Conservation (phyloP, 2,888 invertebrate genomes). For the Megastigmus dorsalis region DNA sequence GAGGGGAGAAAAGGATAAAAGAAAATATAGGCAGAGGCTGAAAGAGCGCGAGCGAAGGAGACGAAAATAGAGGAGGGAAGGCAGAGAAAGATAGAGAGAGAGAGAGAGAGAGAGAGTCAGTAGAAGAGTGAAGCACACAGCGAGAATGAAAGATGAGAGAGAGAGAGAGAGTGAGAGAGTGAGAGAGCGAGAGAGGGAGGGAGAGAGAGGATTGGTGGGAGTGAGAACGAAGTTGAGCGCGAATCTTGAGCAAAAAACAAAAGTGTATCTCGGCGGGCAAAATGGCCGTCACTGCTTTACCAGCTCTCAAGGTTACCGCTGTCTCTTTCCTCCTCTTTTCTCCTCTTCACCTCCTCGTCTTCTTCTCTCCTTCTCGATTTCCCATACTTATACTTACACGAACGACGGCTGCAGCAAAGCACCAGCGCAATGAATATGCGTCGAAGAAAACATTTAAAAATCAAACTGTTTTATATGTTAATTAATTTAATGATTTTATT, state of each 20-base stretch:
- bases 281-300: conserved; percentile 69
- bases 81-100: conserved; percentile 16
- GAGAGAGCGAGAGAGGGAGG: conserved; percentile 27
- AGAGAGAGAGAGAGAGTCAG: conserved; percentile 36
- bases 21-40: conserved; percentile 34
- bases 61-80: conserved; percentile 35
- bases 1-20: conserved; percentile 41
- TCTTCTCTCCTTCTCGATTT: conserved; percentile 20
- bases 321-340: conserved; percentile 39
- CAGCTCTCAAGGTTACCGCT: conserved; percentile 70
- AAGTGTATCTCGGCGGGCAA: conserved; percentile 70
- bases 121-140: conserved; percentile 29
- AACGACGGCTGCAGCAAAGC: conserved; percentile 1
- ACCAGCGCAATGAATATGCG: conserved; percentile 1
- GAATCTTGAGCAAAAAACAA: conserved; percentile 63
- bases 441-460: conserved; percentile 14
- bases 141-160: conserved; percentile 34
- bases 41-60: conserved; percentile 44
- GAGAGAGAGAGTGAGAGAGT: conserved; percentile 33
- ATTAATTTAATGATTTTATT: too few species aligned
- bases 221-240: conserved; percentile 28
- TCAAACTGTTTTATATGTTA: too few species aligned
- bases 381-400: conserved; percentile 6
- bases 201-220: conserved; percentile 54
- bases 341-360: conserved; percentile 5